phyloP scores from a whole-genome alignment of 2,888 invertebrate genomes.

The Ligdia adustata region DNA sequence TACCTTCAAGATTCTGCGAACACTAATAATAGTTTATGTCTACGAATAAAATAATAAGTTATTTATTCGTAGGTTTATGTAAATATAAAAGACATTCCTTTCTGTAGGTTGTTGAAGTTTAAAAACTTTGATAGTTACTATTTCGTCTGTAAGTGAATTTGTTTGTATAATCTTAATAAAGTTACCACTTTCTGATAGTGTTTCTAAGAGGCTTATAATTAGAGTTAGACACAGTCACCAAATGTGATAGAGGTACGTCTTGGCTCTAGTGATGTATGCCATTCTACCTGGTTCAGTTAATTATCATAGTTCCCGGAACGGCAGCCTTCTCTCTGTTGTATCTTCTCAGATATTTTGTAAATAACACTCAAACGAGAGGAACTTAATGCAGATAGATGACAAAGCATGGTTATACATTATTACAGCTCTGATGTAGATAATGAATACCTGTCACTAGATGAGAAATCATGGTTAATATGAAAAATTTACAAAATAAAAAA shows the following conservation, averaged over 20 bases:
- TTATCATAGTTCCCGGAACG: no score
- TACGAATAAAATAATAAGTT: no score
- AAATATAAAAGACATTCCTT: constrained; percentile 72
- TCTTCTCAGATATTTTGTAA: no score
- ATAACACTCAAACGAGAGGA: no score
- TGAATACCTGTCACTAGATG: background rate
- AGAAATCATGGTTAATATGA: background rate
- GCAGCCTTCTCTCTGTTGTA: no score
- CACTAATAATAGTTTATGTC: no score
- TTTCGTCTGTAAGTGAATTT: constrained; percentile 52
- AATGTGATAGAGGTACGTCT: constrained; percentile 13
- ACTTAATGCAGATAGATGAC: no score
- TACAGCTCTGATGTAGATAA: background rate
- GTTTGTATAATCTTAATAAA: constrained; percentile 57
- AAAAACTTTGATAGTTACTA: constrained; percentile 56
- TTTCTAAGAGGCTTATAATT: constrained; percentile 67
- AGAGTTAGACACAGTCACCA: constrained; percentile 45
- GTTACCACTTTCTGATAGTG: constrained; percentile 64
- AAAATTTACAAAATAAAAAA: background rate
- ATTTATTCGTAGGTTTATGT: no score
- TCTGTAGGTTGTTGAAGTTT: constrained; percentile 65
- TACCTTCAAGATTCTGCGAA: no score
- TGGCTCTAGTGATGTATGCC: constrained; percentile 14
- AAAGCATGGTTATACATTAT: no score
- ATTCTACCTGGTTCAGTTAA: no score